Conservation (phyloP, 30 jellyfish, hydroid and myxozoan species). For the Phacellophora camtschatica region DNA sequence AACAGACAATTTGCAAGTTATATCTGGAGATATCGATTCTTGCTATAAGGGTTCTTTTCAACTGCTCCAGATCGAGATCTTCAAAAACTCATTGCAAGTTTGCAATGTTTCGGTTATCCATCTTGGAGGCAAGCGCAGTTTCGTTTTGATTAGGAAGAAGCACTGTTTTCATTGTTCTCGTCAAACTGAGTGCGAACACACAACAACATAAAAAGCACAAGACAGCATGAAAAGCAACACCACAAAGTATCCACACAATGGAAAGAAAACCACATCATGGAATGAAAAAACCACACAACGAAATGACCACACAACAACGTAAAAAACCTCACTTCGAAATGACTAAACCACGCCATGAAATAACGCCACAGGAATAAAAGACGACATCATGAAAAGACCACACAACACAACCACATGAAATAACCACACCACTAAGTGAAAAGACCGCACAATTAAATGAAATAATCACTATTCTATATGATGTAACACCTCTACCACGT, state of each 20-base stretch:
- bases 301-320: not conserved
- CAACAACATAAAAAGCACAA: not conserved
- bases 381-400: not conserved
- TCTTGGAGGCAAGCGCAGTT: not conserved
- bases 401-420: not conserved
- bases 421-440: not conserved
- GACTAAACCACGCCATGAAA: too few relatives aligned
- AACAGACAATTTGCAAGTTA: slow-evolving; percentile 34
- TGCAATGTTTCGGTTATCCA: too few relatives aligned
- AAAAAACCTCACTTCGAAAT: not conserved
- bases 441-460: too few relatives aligned
- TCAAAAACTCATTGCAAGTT: not conserved
- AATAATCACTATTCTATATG: too few relatives aligned
- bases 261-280: not conserved
- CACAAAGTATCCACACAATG: not conserved
- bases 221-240: not conserved
- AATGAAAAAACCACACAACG: not conserved
- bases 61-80: slow-evolving; percentile 8
- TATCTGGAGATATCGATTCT: slow-evolving; percentile 51
- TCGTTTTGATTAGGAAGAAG: not conserved
- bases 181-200: not conserved
- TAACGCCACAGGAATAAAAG: too few relatives aligned
- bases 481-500: too few relatives aligned
- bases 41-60: not conserved
- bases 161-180: not conserved